Base-by-base conservation (phyloP, 1,140 invertebrate genomes). In the Tetragonula clypearis region DNA sequence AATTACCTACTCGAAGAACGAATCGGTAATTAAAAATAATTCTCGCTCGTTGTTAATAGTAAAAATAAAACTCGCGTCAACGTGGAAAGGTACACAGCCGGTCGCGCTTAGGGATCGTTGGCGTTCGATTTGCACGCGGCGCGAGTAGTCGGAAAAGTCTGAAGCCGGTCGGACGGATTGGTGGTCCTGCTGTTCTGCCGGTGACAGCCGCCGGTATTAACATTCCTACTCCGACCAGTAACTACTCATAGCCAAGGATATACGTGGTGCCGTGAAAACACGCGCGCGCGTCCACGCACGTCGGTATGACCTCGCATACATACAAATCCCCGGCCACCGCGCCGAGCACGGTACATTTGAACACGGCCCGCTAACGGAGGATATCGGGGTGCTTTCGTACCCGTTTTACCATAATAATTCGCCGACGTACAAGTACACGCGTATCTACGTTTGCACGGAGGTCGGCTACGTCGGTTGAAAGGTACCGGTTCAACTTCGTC, bases 171-270 rank as follows among this genome's bases (percentile, higher is more conserved):
- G 74, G 85, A 87, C 80, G 83, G 78, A 90, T 87, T 85, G 86
- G 81, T 86, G 87, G 84, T 60, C 71, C 83, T 56, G 75, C 30
- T 82, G 80, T 91, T 79, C 82, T 93, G 92, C 58, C 74, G 78
- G 85, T 93, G 92, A 93, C 92, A 93, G 92, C 85, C 88, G 78
- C 68, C 41, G 80, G 90, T 93, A 93, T 93, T 93, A 93, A 87
- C 90, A 92, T 92, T 92, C 90, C 91, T 86, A 87, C 88, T 86
- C 90, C 88, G 86, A 79, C 86, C 86, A 84, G 90, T 85, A 91
- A 92, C 91, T 92, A 86, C 83, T 87, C 86, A 73, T 88, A 75
- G 85, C 83, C 84, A 65, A 78, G 77, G 88, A 87, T 87, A 79
- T 89, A 79, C 41, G 19, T 78, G 76, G 77, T 35, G 62, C 71